Evolutionary conservation across 2,797 vertebrate species (phyloP).

Genomic region (Aquila chrysaetos): DNA sequence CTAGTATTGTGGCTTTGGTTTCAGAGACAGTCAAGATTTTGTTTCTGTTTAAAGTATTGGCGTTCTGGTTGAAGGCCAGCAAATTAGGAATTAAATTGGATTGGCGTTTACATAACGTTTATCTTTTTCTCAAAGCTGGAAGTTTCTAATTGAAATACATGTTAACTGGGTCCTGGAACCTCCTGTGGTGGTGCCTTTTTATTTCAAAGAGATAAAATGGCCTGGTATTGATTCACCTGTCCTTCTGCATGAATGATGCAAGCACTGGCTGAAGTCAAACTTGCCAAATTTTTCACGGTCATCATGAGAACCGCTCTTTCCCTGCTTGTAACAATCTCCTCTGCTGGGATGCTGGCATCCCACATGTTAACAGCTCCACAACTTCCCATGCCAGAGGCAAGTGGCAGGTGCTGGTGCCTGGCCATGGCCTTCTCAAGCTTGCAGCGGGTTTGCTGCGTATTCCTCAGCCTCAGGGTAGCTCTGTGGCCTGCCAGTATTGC

Average conservation of each 20-base stretch:
- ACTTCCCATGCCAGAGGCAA: background rate
- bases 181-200: background rate
- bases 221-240: background rate
- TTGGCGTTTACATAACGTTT: background rate
- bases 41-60: background rate
- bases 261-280: background rate
- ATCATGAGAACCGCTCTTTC: background rate
- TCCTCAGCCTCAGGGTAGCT: background rate
- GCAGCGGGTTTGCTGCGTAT: background rate
- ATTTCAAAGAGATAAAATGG: background rate
- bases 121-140: background rate
- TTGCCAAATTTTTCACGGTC: background rate
- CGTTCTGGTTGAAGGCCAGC: background rate
- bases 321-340: background rate
- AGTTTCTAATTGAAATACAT: background rate
- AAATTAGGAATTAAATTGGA: background rate
- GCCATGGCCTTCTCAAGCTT: background rate
- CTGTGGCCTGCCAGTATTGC: background rate
- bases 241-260: background rate
- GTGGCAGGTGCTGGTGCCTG: background rate
- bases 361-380: background rate
- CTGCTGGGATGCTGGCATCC: background rate
- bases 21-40: background rate
- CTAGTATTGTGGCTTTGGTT: background rate
- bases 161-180: background rate